Conservation (phyloP, 2,113 vertebrate species). For the Tretioscincus oriximinensis region DNA sequence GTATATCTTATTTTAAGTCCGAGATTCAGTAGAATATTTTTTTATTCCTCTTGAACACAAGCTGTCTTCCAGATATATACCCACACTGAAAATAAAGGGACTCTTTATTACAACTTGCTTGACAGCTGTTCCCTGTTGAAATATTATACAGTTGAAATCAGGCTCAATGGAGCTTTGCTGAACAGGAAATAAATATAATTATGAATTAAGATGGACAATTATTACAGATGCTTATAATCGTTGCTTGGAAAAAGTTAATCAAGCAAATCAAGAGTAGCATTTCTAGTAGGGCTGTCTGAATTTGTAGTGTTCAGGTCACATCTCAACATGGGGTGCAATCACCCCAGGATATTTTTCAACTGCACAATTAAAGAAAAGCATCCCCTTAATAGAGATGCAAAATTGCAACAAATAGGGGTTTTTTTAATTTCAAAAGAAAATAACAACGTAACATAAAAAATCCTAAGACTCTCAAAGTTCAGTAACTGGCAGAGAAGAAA, state of each 20-base stretch:
- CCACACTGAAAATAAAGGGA: not conserved
- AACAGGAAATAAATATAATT: not conserved
- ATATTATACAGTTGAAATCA: not conserved
- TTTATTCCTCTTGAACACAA: not conserved
- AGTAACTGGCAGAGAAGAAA: too few relatives aligned
- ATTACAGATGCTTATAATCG: not conserved
- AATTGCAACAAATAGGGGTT: too few relatives aligned
- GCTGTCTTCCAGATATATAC: not conserved
- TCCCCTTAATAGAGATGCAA: too few relatives aligned
- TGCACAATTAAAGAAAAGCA: too few relatives aligned
- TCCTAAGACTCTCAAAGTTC: too few relatives aligned
- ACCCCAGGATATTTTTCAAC: too few relatives aligned
- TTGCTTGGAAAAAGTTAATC: not conserved
- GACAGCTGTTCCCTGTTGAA: not conserved
- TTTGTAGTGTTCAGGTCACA: too few relatives aligned
- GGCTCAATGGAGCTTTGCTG: not conserved
- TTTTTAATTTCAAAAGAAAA: too few relatives aligned
- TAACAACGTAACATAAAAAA: too few relatives aligned
- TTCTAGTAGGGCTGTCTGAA: not conserved
- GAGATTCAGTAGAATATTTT: not conserved
- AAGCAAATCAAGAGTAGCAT: not conserved
- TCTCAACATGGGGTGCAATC: too few relatives aligned
- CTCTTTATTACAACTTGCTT: not conserved
- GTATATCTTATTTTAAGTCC: not conserved
- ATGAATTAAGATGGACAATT: not conserved